A percentile compares a stretch with the other conserved stretches of the same genome.
These are phyloP conservation scores for Pectinophora gossypiella DNA, from an alignment of 1,140 invertebrate genomes.

Conservation along the genomic window DNA sequence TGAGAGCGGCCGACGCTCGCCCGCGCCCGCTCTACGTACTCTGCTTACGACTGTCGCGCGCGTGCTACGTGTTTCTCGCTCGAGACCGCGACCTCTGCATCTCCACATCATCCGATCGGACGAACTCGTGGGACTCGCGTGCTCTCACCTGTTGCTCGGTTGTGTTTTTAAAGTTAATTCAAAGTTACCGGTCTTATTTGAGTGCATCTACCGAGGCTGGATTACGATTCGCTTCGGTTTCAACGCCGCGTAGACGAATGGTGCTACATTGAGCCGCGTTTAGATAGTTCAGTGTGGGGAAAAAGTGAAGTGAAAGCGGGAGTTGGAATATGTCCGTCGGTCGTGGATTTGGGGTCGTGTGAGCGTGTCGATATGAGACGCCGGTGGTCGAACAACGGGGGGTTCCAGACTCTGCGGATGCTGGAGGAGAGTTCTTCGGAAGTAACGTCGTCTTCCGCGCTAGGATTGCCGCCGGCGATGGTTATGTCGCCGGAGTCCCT, in stretches of 20 bases:
- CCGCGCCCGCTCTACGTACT: slow-evolving; percentile 67
- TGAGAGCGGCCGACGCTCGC: slow-evolving; percentile 66
- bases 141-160: slow-evolving; percentile 43
- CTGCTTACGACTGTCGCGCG: slow-evolving; percentile 63
- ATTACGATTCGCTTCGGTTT: slow-evolving; percentile 55
- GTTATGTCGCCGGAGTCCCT: slow-evolving; percentile 83
- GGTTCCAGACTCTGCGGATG: slow-evolving; percentile 78
- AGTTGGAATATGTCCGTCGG: slow-evolving; percentile 61
- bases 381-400: slow-evolving; percentile 82
- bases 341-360: slow-evolving; percentile 56
- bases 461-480: slow-evolving; percentile 76
- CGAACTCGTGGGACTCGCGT: slow-evolving; percentile 41
- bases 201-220: slow-evolving; percentile 44
- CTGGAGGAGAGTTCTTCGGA: slow-evolving; percentile 84
- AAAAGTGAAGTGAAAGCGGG: slow-evolving; percentile 68
- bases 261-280: slow-evolving; percentile 47
- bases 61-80: slow-evolving; percentile 53
- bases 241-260: slow-evolving; percentile 50
- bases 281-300: slow-evolving; percentile 62
- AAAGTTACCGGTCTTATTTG: slow-evolving; percentile 33
- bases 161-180: slow-evolving; percentile 46
- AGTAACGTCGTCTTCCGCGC: slow-evolving; percentile 83
- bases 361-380: slow-evolving; percentile 78
- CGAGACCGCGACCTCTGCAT: slow-evolving; percentile 41
- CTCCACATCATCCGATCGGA: slow-evolving; percentile 30